Evolutionary conservation across 1,140 invertebrate genomes (phyloP).

Genomic region (Bilobella aurantiaca): DNA sequence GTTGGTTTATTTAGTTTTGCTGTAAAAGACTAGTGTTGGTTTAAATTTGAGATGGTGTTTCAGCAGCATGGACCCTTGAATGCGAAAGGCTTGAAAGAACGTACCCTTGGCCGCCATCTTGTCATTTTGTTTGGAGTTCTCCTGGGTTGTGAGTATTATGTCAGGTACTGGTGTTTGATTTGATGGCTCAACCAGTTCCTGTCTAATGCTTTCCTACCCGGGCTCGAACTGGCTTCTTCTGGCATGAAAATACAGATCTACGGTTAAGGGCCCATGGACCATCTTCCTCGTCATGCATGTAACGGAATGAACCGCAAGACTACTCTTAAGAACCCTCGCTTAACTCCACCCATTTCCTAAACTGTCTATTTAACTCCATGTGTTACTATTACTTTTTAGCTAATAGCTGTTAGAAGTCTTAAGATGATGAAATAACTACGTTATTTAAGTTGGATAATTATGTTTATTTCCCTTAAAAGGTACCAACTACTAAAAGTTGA

Average conservation of each 20-base stretch:
- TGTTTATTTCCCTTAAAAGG: not conserved
- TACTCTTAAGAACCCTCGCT: no score
- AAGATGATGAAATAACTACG: not conserved
- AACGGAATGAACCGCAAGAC: no score
- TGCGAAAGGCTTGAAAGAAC: no score
- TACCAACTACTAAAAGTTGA: not conserved
- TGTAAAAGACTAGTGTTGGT: no score
- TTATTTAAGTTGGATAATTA: not conserved
- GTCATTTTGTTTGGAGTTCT: not conserved
- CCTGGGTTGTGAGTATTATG: constrained; percentile 34
- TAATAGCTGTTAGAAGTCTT: no score
- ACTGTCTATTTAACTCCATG: no score
- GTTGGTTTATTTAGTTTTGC: no score
- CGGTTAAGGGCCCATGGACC: not conserved
- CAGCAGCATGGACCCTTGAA: no score
- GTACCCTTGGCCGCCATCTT: no score
- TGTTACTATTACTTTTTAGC: no score
- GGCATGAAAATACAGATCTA: not conserved
- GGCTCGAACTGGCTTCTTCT: constrained; percentile 14
- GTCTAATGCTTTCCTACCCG: constrained; percentile 34
- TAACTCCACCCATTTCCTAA: no score
- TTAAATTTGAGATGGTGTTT: no score
- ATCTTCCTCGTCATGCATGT: not conserved
- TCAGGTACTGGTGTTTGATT: constrained; percentile 32
- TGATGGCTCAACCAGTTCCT: constrained; percentile 27